phyloP scores from a whole-genome alignment of 1,140 invertebrate genomes.

The Tyrophagus putrescentiae region DNA sequence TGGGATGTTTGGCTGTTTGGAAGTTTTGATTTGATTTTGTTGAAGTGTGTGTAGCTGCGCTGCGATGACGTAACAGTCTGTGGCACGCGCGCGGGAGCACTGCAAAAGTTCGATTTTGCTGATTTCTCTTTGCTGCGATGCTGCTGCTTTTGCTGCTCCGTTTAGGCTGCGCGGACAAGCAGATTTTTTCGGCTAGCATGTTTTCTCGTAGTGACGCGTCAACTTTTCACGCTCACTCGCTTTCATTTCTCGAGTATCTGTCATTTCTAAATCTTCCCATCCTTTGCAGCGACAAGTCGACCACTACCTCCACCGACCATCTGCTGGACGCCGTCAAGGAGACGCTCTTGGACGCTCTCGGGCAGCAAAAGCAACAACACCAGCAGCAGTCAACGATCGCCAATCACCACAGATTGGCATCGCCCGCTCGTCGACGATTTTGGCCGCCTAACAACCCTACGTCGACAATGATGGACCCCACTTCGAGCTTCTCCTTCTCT shows the following conservation, averaged over 20 bases:
- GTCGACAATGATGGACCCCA: not conserved
- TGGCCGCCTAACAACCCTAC: too few species aligned
- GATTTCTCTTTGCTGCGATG: not conserved
- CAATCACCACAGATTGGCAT: not conserved
- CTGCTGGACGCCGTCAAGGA: not conserved
- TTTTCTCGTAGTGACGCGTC: too few species aligned
- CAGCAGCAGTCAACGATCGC: not conserved
- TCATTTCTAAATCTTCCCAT: not conserved
- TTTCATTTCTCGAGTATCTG: too few species aligned
- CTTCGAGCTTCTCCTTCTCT: not conserved
- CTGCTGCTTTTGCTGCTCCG: too few species aligned
- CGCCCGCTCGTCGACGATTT: not conserved
- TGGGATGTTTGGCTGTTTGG: too few species aligned
- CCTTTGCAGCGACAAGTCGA: slow-evolving; percentile 1
- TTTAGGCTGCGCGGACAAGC: too few species aligned
- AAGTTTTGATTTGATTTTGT: too few species aligned
- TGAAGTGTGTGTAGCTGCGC: too few species aligned
- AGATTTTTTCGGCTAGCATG: too few species aligned
- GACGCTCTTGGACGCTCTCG: not conserved
- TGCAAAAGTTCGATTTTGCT: not conserved
- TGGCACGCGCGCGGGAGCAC: not conserved
- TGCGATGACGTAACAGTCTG: too few species aligned
- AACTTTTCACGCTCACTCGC: too few species aligned
- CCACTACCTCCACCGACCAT: not conserved
- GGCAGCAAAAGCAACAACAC: not conserved